These are phyloP conservation scores for Scotopteryx bipunctaria DNA, from an alignment of 2,888 invertebrate species.

Conservation along the genomic window DNA sequence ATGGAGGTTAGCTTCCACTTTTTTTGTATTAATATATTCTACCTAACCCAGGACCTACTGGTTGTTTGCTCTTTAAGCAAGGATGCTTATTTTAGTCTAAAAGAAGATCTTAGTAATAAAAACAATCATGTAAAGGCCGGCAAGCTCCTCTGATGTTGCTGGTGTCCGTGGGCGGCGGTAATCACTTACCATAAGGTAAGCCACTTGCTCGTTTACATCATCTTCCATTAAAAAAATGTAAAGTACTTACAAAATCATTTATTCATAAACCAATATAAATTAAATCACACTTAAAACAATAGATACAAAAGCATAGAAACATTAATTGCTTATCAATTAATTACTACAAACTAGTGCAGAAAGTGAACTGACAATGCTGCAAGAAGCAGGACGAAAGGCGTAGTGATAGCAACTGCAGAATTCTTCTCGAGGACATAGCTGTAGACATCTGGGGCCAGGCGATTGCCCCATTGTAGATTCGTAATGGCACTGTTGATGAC, in stretches of 20 bases:
- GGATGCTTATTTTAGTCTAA: too few species aligned
- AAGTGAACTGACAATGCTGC: slow-evolving; percentile 52
- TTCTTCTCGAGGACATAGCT: slow-evolving; percentile 43
- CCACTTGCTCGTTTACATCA: too few species aligned
- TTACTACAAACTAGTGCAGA: slow-evolving; percentile 46
- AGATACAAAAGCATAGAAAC: slow-evolving; percentile 20
- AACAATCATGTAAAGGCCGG: too few species aligned
- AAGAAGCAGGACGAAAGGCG: slow-evolving; percentile 55
- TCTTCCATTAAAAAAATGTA: too few species aligned
- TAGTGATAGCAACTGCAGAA: slow-evolving; percentile 50
- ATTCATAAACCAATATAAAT: slow-evolving; percentile 11
- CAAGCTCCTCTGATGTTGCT: too few species aligned
- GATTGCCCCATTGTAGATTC: slow-evolving; percentile 67
- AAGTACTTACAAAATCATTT: slow-evolving; percentile 3
- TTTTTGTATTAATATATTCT: too few species aligned
- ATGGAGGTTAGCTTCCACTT: too few species aligned
- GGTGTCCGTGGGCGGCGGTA: too few species aligned
- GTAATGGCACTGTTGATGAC: slow-evolving; percentile 52
- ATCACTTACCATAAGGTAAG: too few species aligned
- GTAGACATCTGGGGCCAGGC: slow-evolving; percentile 50
- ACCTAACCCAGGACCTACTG: too few species aligned
- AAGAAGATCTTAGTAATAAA: too few species aligned
- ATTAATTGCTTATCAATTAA: slow-evolving; percentile 13
- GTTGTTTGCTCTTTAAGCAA: too few species aligned
- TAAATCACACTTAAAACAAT: slow-evolving; percentile 15